A percentile compares a stretch with the other conserved stretches of the same genome.
phyloP scores from a whole-genome alignment of 2,113 vertebrate genomes.

The Dissostichus mawsoni region DNA sequence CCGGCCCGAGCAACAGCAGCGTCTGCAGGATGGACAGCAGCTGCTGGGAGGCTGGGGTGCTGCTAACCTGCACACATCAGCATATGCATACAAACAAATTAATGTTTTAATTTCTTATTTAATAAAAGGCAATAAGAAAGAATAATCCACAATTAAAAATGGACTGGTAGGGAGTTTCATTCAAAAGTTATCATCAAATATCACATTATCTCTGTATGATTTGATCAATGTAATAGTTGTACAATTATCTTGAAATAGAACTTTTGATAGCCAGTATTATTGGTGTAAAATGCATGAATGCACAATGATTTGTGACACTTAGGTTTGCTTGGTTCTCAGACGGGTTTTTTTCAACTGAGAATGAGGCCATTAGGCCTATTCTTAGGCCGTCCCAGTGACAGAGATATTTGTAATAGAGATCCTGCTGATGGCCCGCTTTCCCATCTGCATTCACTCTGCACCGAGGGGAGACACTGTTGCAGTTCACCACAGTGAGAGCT shows the following conservation, averaged over 20 bases:
- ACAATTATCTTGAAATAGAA: not conserved
- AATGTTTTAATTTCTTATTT: no score
- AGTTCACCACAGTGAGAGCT: no score
- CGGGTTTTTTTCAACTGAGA: conserved; percentile 6
- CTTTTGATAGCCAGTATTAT: not conserved
- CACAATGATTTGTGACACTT: not conserved
- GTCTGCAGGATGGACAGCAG: conserved; percentile 95
- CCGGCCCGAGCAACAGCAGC: conserved; percentile 88
- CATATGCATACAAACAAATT: not conserved
- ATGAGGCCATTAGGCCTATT: conserved; percentile 73
- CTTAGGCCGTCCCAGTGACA: conserved; percentile 65
- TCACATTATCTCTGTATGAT: not conserved
- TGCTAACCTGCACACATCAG: conserved; percentile 88
- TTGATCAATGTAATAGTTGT: not conserved
- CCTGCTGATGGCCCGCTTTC: no score
- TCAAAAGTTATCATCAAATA: no score
- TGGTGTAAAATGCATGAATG: conserved; percentile 17
- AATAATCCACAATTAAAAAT: not conserved
- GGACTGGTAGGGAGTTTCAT: no score
- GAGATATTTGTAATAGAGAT: conserved; percentile 47
- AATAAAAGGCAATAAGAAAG: not conserved
- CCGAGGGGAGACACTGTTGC: no score
- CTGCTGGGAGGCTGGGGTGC: conserved; percentile 90
- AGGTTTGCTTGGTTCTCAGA: conserved; percentile 15
- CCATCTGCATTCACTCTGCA: no score